Base-by-base conservation (phyloP, 2,888 invertebrate genomes). In the Folsomia manolachei region DNA sequence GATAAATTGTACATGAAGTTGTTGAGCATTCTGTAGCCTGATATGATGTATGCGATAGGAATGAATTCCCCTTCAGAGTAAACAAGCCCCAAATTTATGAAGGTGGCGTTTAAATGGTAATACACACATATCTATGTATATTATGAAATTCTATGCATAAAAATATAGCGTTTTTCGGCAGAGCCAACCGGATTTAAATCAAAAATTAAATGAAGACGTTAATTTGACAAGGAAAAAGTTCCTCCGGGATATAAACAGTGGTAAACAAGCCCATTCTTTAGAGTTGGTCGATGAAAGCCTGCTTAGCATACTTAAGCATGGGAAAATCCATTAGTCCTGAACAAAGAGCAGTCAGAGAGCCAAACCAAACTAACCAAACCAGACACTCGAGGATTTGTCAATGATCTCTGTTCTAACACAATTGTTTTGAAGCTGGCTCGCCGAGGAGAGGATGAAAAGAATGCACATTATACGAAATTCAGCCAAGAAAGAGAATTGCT, bases 231-330 rank as follows among this genome's bases (percentile, higher is more conserved):
- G 18, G n/a, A 21, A 64, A 25, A 64, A 64, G 19, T 27, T 27
- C 21, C 23, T 60, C 60, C n/a, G n/a, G 9, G n/a, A 60, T 39
- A 39, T 39, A 39, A 39, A 39, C 39, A 39, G 39, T 39, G 14
- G 39, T 39, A 39, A 39, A 39, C 39, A 39, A 4, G n/a, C 14
- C 7, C 14, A 39, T 39, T 39, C 39, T 39, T 39, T 39, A 9
- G 39, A 4, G 39, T 39, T 39, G 39, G n/a, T n/a, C 14, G 39
- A 39, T 39, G 39, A 39, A 39, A 39, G 39, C 52, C 51, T 66
- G 66, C 66, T 71, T 66, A 62, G 71, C 71, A 71, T 71, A 71
- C 51, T 71, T 71, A 67, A 71, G 65, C 70, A 71, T 71, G 70
- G 65, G 70, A 71, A 71, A 65, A 21, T 64, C 24, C 60, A 65